A percentile compares a stretch with the other conserved stretches of the same genome.
phyloP scores from a whole-genome alignment of 2,797 vertebrate genomes.

The Meriones psammophilus region DNA sequence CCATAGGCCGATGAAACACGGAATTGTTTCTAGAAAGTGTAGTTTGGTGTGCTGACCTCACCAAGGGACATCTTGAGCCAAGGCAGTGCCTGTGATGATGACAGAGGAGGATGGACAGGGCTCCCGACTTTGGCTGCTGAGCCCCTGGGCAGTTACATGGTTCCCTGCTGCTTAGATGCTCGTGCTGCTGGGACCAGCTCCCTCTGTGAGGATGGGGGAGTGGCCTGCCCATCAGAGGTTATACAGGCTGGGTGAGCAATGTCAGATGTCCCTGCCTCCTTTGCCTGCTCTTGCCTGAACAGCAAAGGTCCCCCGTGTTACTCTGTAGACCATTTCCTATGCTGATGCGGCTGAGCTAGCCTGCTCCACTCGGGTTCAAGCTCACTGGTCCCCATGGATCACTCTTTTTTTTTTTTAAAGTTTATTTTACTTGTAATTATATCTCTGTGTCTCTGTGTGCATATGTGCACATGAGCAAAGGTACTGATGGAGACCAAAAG shows the following conservation, averaged over 20 bases:
- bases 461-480: not conserved
- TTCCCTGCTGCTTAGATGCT: not conserved
- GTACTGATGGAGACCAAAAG: not conserved
- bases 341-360: not conserved
- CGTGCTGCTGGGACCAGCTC: not conserved
- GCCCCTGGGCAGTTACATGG: no score
- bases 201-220: not conserved
- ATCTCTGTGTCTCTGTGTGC: not conserved
- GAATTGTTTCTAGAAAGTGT: not conserved
- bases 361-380: not conserved
- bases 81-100: not conserved
- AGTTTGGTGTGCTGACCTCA: not conserved
- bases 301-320: not conserved
- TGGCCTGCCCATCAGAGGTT: not conserved
- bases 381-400: not conserved
- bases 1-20: not conserved
- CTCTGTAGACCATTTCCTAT: not conserved
- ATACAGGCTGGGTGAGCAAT: not conserved
- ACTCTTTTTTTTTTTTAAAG: not conserved
- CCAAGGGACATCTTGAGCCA: not conserved
- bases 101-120: not conserved
- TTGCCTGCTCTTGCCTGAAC: not conserved
- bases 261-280: not conserved
- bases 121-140: not conserved
- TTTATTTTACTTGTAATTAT: not conserved